Base-by-base conservation (phyloP, 2,113 vertebrate species). In the Lophochroa leadbeateri region DNA sequence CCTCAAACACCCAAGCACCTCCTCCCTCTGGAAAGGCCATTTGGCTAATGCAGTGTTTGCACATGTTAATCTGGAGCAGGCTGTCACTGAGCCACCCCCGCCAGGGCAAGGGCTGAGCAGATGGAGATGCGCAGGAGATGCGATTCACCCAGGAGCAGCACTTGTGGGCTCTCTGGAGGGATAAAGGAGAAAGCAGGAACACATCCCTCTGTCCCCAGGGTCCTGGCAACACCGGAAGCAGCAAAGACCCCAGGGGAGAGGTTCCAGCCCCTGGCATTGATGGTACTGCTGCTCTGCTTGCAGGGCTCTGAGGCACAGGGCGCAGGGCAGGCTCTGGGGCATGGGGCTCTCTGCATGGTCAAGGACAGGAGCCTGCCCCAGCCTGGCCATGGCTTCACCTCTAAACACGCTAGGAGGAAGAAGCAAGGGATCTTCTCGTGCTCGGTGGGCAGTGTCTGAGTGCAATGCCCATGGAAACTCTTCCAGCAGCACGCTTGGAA, bases 141-240 rank as follows among this genome's bases (percentile, higher is more conserved):
- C 9, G 2, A 9, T 17, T 21, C 57, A n/a, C 14, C 58, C 35
- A 9, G 15, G 12, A 88, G 20, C 39, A 60, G 84, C 39, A 4
- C 21, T 10, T 23, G 27, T 6, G 75, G 41, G 57, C 25, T 24
- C 39, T 61, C 46, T 16, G 47, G 52, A n/a, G 79, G 52, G 33
- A 15, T 5, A 65, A 46, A 55, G 17, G 41, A 81, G 57, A 64
- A 63, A 77, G 39, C 24, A 75, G 29, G 43, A 64, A 35, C 50
- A 41, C 35, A 44, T 1, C 35, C 17, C 21, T 5, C 29, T 3
- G 0, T 44, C 8, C 39, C 33, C 3, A 1, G 20, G 37, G 50
- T 11, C 15, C 49, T 61, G 47, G 55, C 63, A 70, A 67, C n/a
- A 37, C 3, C 0, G 17, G 44, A 46, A 65, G 44, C 2, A 3